Base-by-base conservation (phyloP, 2,113 vertebrate species). In the Carollia perspicillata region DNA sequence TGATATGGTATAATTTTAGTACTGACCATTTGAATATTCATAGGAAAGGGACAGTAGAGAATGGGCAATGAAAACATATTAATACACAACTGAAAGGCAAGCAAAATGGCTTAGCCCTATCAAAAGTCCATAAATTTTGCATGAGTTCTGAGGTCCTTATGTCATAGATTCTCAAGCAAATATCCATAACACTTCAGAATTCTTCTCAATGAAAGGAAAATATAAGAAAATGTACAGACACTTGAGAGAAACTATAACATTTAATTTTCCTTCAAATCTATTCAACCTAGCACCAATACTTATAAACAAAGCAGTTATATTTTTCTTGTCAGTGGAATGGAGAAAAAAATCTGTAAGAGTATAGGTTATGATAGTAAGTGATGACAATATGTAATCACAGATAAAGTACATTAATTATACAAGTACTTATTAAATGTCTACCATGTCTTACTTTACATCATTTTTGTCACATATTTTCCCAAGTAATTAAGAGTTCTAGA, bases 1-100 rank as follows among this genome's bases (percentile, higher is more conserved):
- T 98, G 97, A 91, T 97, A 95, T 74, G 85, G 96, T 96, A 44
- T 98, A 98, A 98, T 98, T 98, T 98, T 98, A 98, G 98, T 97
- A 97, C 97, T 97, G 94, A 97, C 88, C 94, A 97, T 95, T 97
- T 92, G 79, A 96, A 97, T 95, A 94, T 94, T 65, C 89, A 95
- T 93, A 92, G 40, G 26, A 77, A 47, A 89, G 49, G 92, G 60
- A 42, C 87, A 83, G 55, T 8, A 94, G 66, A 77, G 68, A 97
- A 90, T 89, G 69, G 49, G 37, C 49, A 93, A 44, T 84, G 96
- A 94, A 5, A 22, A 90, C 90, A 91, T 85, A 97, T 93, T 91
- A 95, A 95, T n/a, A 35, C 84, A 93, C 74, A 96, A 81, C 96
- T 95, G 69, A 96, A 94, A 93, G 26, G 26, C 37, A 94, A 63